Conservation (phyloP, 2,113 vertebrate genomes). For the Pelobates fuscus region DNA sequence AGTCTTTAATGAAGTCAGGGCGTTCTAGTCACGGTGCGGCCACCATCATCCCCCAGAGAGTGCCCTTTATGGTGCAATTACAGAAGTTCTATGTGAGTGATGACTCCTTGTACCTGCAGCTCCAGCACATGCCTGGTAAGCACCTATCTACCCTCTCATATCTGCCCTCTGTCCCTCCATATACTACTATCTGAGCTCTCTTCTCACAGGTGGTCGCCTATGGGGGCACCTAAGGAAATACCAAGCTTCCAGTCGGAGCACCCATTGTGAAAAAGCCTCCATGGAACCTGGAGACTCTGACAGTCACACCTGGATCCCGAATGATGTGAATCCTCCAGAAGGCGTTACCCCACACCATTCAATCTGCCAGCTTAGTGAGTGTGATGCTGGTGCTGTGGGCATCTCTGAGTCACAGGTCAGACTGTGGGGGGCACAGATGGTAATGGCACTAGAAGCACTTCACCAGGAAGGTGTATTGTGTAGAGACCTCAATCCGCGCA, state of each 20-base stretch:
- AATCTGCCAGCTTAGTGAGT: neutral
- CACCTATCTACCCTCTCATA: neutral
- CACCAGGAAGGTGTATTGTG: constrained; percentile 94
- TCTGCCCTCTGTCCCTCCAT: neutral
- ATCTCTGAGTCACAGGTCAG: constrained; percentile 80
- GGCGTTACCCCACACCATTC: too few relatives aligned
- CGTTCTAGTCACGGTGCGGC: constrained; percentile 20
- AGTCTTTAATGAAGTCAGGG: constrained; percentile 25
- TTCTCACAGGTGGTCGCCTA: constrained; percentile 20
- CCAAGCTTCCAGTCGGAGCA: neutral
- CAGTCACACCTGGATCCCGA: neutral
- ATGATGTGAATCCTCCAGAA: neutral
- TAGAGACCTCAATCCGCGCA: constrained; percentile 92
- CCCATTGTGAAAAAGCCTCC: neutral
- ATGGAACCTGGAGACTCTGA: neutral
- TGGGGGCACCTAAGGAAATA: constrained; percentile 31
- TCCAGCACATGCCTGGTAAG: constrained; percentile 90
- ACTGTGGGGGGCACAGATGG: constrained; percentile 88
- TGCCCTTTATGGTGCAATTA: constrained; percentile 93
- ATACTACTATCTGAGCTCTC: neutral
- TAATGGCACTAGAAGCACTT: constrained; percentile 89
- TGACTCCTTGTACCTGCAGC: constrained; percentile 89
- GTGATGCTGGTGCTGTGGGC: constrained; percentile 60
- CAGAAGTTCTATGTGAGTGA: constrained; percentile 89
- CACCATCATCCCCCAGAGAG: constrained; percentile 91